Evolutionary conservation across 2,113 vertebrate genomes (phyloP).

Genomic region (Ellobius talpinus): DNA sequence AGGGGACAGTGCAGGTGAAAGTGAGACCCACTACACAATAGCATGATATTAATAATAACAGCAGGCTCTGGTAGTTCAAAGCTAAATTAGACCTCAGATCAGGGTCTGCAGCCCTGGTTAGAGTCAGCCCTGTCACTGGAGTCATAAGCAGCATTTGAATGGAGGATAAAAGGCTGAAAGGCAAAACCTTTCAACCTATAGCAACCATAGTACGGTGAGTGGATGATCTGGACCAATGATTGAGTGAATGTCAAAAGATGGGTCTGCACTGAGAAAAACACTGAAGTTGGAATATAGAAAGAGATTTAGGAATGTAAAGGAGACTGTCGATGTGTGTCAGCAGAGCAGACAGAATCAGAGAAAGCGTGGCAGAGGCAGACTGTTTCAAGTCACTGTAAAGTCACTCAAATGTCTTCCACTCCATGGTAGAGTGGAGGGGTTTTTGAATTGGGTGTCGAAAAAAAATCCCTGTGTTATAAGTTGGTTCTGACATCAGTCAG

Average conservation of each 20-base stretch:
- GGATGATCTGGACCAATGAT: not conserved
- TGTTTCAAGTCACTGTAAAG: not conserved
- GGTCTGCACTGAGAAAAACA: not conserved
- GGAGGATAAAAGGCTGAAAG: not conserved
- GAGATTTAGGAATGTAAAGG: not conserved
- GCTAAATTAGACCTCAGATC: not conserved
- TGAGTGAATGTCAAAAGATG: not conserved
- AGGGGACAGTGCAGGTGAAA: not conserved
- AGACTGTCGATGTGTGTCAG: not conserved
- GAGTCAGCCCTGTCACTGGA: not conserved
- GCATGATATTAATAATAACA: not conserved
- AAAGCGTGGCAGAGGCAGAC: not conserved
- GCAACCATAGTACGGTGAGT: not conserved
- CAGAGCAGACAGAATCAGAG: not conserved
- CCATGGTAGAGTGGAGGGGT: not conserved
- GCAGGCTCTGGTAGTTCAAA: not conserved
- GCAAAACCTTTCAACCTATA: not conserved
- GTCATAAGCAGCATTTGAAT: not conserved
- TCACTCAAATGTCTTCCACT: not conserved
- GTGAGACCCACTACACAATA: not conserved
- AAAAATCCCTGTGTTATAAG: conserved; percentile 1
- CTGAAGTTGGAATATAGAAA: not conserved
- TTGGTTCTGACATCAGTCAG: not conserved
- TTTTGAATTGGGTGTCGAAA: conserved; percentile 36
- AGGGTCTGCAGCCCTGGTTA: not conserved